phyloP scores from a whole-genome alignment of 35 echinoderm and acorn worm genomes.

The Apostichopus japonicus region DNA sequence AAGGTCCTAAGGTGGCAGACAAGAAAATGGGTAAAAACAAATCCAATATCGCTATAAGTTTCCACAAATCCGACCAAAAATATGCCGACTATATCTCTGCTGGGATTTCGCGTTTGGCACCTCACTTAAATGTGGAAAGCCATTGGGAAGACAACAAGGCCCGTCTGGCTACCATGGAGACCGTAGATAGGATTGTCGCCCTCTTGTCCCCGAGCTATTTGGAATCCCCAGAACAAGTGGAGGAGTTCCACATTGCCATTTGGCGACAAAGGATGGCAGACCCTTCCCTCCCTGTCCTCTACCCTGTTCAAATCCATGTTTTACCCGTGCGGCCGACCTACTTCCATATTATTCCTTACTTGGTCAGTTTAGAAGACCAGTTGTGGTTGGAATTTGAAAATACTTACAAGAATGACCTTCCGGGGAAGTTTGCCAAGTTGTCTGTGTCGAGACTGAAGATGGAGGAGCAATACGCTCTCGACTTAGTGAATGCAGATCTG shows the following conservation, averaged over 20 bases:
- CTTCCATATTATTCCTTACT: slow-evolving; percentile 75
- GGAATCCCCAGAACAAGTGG: slow-evolving; percentile 81
- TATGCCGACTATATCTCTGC: slow-evolving; percentile 60
- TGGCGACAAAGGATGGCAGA: slow-evolving; percentile 75
- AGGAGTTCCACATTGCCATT: slow-evolving; percentile 91
- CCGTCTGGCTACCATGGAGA: slow-evolving; percentile 69
- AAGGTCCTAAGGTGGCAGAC: not conserved
- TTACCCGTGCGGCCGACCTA: slow-evolving; percentile 86
- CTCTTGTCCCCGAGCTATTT: slow-evolving; percentile 83
- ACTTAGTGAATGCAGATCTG: slow-evolving; percentile 22
- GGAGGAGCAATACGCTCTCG: not conserved
- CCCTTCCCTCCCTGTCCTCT: slow-evolving; percentile 48
- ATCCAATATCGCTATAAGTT: slow-evolving; percentile 76
- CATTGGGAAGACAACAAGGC: slow-evolving; percentile 48
- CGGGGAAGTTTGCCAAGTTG: not conserved
- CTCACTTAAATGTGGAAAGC: slow-evolving; percentile 38
- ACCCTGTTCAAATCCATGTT: slow-evolving; percentile 68
- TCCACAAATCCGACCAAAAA: slow-evolving; percentile 56
- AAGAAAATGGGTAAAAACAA: slow-evolving; percentile 4
- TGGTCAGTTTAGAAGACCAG: slow-evolving; percentile 62
- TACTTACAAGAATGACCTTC: not conserved
- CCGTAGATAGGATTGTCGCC: slow-evolving; percentile 66
- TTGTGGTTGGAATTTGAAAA: slow-evolving; percentile 65
- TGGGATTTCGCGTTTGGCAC: slow-evolving; percentile 44
- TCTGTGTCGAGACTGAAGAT: not conserved